These are phyloP conservation scores for Matsumurasca onukii DNA, from an alignment of 1,140 invertebrate species.

Conservation along the genomic window DNA sequence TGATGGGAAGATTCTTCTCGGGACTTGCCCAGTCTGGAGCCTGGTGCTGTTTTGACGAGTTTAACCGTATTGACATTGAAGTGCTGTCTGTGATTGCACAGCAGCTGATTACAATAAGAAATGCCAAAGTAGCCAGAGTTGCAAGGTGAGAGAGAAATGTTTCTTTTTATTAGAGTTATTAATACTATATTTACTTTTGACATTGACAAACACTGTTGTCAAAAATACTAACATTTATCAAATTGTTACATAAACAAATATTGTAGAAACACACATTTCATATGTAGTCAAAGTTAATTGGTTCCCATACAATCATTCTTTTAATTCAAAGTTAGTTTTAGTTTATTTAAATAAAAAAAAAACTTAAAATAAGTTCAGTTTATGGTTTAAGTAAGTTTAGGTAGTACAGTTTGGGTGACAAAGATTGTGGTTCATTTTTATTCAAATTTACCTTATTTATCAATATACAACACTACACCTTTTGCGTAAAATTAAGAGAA, in stretches of 20 bases:
- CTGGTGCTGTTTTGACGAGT: conserved; percentile 93
- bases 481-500: too few relatives aligned
- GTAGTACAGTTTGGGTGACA: too few relatives aligned
- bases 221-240: background rate
- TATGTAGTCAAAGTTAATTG: too few relatives aligned
- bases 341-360: too few relatives aligned
- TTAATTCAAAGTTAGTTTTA: too few relatives aligned
- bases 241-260: background rate
- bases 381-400: too few relatives aligned
- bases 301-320: too few relatives aligned
- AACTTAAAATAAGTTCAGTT: too few relatives aligned
- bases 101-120: conserved; percentile 74
- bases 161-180: background rate
- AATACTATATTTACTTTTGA: background rate
- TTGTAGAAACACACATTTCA: too few relatives aligned
- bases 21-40: conserved; percentile 84
- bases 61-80: conserved; percentile 89
- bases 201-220: background rate
- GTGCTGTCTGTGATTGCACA: conserved; percentile 88
- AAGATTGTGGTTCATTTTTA: too few relatives aligned
- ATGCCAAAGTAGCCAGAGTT: conserved; percentile 67
- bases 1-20: conserved; percentile 88
- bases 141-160: conserved; percentile 58
- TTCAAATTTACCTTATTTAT: too few relatives aligned
- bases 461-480: too few relatives aligned